Conservation (phyloP, 2,888 invertebrate species). For the Lasius platythorax region DNA sequence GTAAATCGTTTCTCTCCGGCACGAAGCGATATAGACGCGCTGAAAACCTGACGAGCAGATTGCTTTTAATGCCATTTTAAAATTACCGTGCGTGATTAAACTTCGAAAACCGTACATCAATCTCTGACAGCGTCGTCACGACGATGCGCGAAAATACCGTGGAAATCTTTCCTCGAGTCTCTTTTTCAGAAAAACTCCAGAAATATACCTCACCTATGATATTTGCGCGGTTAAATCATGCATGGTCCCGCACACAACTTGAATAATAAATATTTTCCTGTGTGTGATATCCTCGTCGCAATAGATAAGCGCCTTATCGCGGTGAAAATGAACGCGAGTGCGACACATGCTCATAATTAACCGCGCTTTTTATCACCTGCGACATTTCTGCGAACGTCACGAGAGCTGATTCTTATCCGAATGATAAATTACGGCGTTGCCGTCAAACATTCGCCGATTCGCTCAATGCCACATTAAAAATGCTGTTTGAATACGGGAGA, state of each 20-base stretch:
- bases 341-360: slow-evolving; percentile 29
- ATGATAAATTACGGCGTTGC: slow-evolving; percentile 17
- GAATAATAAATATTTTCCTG: not conserved
- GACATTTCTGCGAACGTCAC: not conserved
- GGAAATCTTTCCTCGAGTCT: not conserved
- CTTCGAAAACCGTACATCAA: not conserved
- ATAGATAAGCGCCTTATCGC: slow-evolving; percentile 24
- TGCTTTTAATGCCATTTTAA: not conserved
- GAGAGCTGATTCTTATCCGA: slow-evolving; percentile 42
- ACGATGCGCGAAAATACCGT: not conserved
- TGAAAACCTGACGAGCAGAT: slow-evolving; percentile 19
- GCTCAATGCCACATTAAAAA: not conserved
- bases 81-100: slow-evolving; percentile 1
- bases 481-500: not conserved
- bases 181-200: not conserved
- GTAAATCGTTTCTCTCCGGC: slow-evolving; percentile 28
- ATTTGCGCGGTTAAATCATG: slow-evolving; percentile 1
- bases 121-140: not conserved
- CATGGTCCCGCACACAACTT: not conserved
- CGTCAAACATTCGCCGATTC: not conserved
- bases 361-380: slow-evolving; percentile 23
- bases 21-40: slow-evolving; percentile 1
- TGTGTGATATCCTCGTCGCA: not conserved
- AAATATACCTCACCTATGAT: not conserved
- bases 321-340: not conserved